These are phyloP conservation scores for Myotis pilosus DNA, from an alignment of 2,797 vertebrate genomes.

Conservation along the genomic window DNA sequence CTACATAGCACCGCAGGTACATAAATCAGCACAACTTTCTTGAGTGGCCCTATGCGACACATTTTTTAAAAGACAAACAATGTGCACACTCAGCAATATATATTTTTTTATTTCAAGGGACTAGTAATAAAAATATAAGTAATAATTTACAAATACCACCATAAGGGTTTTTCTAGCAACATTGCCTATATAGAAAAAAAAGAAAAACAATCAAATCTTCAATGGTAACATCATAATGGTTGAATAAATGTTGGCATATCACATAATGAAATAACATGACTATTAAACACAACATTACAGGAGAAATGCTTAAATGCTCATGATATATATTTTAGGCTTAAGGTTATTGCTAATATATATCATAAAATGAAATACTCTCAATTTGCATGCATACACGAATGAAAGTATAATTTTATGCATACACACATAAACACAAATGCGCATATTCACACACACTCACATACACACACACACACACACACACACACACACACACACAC, in stretches of 20 bases:
- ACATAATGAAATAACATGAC: not conserved
- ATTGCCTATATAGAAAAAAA: not conserved
- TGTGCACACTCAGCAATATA: not conserved
- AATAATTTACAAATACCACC: not conserved
- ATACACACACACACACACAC: not conserved
- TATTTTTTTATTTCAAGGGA: not conserved
- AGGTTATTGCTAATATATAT: not conserved
- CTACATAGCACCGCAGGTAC: not conserved
- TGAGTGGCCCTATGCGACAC: not conserved
- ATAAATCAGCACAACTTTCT: not conserved
- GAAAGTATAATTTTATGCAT: not conserved
- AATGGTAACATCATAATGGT: not conserved
- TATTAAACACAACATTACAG: not conserved
- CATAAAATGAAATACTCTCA: not conserved
- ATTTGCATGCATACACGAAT: not conserved
- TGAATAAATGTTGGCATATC: not conserved
- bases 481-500: too few species aligned
- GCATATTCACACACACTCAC: not conserved
- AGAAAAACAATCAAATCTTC: not conserved
- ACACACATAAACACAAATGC: not conserved
- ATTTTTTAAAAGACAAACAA: not conserved
- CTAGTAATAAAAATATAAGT: not conserved
- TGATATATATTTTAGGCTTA: not conserved
- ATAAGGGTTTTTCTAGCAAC: not conserved
- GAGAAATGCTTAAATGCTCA: not conserved